phyloP scores from a whole-genome alignment of 2,113 vertebrate species.

The Nanorana parkeri region DNA sequence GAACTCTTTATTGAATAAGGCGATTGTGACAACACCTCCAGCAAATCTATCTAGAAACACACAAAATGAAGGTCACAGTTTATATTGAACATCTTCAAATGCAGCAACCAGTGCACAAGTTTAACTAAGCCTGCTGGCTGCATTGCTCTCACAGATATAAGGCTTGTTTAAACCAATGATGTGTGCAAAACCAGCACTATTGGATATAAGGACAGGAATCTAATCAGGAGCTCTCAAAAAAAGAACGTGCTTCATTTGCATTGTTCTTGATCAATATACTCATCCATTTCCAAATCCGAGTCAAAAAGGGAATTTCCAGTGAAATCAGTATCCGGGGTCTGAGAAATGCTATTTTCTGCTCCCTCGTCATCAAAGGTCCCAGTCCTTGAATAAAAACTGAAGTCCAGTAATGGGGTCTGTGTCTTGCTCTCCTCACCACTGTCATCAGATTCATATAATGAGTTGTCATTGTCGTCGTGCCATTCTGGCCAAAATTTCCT shows the following conservation, averaged over 20 bases:
- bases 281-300: constrained; percentile 91
- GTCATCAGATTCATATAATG: constrained; percentile 83
- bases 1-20: too few relatives aligned
- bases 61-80: neutral
- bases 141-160: constrained; percentile 67
- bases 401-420: constrained; percentile 80
- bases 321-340: constrained; percentile 84
- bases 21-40: neutral
- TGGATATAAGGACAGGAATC: constrained; percentile 4
- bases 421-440: constrained; percentile 85
- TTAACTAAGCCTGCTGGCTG: constrained; percentile 10
- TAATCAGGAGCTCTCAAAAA: constrained; percentile 46
- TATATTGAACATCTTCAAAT: constrained; percentile 1
- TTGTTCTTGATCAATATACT: constrained; percentile 84
- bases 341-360: constrained; percentile 83
- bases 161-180: constrained; percentile 63
- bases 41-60: constrained; percentile 4
- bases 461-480: constrained; percentile 88
- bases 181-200: constrained; percentile 60
- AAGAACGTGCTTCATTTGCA: constrained; percentile 73
- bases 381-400: constrained; percentile 92
- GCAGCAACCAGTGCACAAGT: neutral
- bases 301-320: constrained; percentile 93
- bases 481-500: constrained; percentile 97
- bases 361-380: constrained; percentile 90